A percentile compares a stretch with the other conserved stretches of the same genome.
Conservation (phyloP, 2,113 vertebrate species). For the Psilopsiagon aymara region DNA sequence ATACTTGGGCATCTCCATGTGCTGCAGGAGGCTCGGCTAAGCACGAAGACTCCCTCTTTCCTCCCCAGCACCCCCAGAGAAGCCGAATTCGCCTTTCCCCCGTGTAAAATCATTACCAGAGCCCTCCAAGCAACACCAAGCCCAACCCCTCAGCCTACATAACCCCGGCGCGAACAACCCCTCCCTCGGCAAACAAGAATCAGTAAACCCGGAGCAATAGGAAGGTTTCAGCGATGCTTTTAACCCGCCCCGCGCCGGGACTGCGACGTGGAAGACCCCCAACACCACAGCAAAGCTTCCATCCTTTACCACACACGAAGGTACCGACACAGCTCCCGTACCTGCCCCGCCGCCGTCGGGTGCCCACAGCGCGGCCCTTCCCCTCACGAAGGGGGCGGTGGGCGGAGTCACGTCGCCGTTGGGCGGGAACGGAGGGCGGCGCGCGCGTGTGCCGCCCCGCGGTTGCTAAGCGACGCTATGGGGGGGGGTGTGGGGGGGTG, state of each 20-base stretch:
- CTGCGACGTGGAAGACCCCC: no score
- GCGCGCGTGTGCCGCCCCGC: background rate
- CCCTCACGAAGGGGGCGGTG: background rate
- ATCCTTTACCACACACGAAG: background rate
- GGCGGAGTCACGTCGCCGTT: background rate
- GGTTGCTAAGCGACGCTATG: background rate
- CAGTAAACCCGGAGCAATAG: background rate
- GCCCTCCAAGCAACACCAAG: background rate
- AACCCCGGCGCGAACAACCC: background rate
- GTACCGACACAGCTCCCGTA: background rate
- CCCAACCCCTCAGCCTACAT: background rate
- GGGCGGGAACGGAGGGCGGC: no score
- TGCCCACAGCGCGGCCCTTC: background rate
- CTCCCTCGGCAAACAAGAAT: slow-evolving; percentile 1
- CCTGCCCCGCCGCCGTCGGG: no score
- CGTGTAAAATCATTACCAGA: background rate
- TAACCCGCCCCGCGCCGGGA: fast-evolving
- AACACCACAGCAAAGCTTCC: background rate
- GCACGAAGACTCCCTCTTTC: background rate
- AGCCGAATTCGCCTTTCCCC: background rate
- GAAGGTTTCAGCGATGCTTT: background rate
- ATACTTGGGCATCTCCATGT: background rate
- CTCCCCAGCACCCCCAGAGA: background rate
- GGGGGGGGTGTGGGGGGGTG: no score
- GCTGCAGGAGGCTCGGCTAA: background rate